These are phyloP conservation scores for Grantiella picta DNA, from an alignment of 2,113 vertebrate genomes.

Conservation along the genomic window DNA sequence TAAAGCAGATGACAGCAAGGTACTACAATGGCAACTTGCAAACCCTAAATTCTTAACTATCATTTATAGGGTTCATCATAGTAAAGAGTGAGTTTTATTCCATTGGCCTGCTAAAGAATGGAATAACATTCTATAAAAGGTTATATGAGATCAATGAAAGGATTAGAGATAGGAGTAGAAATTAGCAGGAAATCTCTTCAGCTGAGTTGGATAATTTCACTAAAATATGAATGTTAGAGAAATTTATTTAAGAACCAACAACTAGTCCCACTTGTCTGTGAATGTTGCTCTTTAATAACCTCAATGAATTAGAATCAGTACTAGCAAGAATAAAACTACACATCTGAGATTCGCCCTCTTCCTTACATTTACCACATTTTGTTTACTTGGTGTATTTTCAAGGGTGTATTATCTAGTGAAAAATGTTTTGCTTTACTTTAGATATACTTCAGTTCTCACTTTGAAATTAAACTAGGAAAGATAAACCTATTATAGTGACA, in stretches of 20 bases:
- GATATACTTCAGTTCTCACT: conserved; percentile 3
- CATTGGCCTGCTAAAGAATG: not conserved
- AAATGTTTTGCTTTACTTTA: conserved; percentile 45
- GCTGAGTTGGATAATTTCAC: not conserved
- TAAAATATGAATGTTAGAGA: not conserved
- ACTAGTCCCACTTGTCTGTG: not conserved
- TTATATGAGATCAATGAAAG: not conserved
- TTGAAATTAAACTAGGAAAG: conserved; percentile 28
- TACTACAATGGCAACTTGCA: not conserved
- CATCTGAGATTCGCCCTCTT: not conserved
- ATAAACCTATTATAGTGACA: not conserved
- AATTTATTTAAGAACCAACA: not conserved
- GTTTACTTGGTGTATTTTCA: not conserved
- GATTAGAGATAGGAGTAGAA: not conserved
- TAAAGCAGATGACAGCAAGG: not conserved
- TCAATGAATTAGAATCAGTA: not conserved
- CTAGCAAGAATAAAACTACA: not conserved
- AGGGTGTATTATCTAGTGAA: not conserved
- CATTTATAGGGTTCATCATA: not conserved
- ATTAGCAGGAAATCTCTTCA: not conserved
- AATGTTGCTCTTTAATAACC: not conserved
- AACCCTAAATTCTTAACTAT: not conserved
- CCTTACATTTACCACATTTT: not conserved
- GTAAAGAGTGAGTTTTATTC: not conserved
- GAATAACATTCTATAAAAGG: not conserved